These are phyloP conservation scores for Cataglyphis cursor DNA, from an alignment of 2,888 invertebrate species.

Conservation along the genomic window DNA sequence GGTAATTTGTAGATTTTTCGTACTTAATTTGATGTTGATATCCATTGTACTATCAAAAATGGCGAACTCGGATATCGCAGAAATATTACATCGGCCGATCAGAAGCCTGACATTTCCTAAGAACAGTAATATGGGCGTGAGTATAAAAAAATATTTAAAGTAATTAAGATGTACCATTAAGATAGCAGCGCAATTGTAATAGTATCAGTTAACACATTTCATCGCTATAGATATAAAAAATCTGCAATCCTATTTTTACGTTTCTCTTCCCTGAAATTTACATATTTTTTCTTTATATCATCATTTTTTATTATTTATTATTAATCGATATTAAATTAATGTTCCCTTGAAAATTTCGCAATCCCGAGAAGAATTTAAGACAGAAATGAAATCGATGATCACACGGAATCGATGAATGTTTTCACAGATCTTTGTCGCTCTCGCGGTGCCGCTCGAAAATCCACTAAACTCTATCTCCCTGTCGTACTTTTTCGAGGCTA, in stretches of 20 bases:
- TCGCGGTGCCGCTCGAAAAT: constrained; percentile 91
- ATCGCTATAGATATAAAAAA: background rate
- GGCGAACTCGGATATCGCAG: constrained; percentile 81
- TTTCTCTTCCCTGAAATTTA: background rate
- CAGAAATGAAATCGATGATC: constrained; percentile 9
- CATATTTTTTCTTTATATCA: background rate
- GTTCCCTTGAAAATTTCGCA: background rate
- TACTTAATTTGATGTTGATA: constrained; percentile 52
- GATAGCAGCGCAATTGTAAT: background rate
- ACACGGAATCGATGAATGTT: constrained; percentile 19
- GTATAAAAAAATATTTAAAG: constrained; percentile 58
- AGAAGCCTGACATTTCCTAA: constrained; percentile 84
- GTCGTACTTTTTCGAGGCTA: constrained; percentile 92
- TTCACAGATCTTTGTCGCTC: constrained; percentile 90
- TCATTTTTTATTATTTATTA: background rate
- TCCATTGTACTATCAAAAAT: constrained; percentile 46
- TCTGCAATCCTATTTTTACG: background rate
- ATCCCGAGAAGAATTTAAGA: background rate
- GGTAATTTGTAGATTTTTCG: constrained; percentile 59
- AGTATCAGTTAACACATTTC: background rate
- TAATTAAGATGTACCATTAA: background rate
- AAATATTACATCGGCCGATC: constrained; percentile 83
- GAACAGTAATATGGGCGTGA: constrained; percentile 84
- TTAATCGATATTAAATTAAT: no score
- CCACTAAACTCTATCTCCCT: constrained; percentile 91